phyloP scores from a whole-genome alignment of 2,113 vertebrate species.

The Osmerus mordax region DNA sequence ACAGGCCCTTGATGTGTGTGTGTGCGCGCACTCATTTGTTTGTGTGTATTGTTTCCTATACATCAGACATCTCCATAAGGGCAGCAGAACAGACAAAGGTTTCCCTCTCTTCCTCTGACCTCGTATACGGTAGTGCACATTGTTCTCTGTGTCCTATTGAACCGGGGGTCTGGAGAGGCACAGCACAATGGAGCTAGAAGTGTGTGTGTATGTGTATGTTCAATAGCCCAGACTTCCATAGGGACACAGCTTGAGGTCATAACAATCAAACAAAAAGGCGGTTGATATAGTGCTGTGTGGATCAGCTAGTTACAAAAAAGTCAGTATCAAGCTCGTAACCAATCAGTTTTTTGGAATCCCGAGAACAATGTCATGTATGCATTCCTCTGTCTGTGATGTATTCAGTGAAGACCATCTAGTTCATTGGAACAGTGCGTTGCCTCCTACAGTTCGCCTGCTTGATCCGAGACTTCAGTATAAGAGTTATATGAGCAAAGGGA shows the following conservation, averaged over 20 bases:
- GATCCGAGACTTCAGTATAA: background rate
- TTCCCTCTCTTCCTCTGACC: conserved; percentile 61
- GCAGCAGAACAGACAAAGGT: conserved; percentile 53
- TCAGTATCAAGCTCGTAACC: background rate
- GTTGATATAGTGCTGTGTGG: background rate
- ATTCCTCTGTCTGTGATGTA: background rate
- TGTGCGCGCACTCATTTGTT: background rate
- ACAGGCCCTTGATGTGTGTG: background rate
- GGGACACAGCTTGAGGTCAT: background rate
- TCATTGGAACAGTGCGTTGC: background rate
- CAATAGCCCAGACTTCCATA: background rate
- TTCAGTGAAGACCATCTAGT: background rate
- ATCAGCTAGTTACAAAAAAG: background rate
- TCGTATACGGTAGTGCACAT: conserved; percentile 58
- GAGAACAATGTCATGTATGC: background rate
- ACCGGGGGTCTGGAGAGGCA: conserved; percentile 57
- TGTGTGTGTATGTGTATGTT: background rate
- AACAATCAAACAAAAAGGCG: background rate
- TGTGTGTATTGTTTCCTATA: conserved; percentile 24
- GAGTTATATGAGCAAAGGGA: background rate
- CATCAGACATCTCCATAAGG: conserved; percentile 45
- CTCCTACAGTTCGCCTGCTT: background rate
- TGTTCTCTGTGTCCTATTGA: conserved; percentile 72
- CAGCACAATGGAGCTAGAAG: conserved; percentile 56
- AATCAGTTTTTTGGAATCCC: too few species aligned